Conservation (phyloP, 2,888 invertebrate species). For the Polydesmus complanatus region DNA sequence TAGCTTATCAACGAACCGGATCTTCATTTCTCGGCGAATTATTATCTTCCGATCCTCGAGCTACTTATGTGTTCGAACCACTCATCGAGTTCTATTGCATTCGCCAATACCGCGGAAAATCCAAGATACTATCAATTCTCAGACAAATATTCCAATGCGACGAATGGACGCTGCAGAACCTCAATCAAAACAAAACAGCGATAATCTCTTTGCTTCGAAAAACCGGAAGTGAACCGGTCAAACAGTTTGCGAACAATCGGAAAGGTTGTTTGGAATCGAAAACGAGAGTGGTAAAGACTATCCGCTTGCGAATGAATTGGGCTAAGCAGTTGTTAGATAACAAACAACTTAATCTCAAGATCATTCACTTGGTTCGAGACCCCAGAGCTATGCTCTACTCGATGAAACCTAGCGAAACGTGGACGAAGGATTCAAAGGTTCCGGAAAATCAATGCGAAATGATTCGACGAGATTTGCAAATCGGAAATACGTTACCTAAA, state of each 20-base stretch:
- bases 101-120: neutral
- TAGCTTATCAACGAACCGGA: constrained; percentile 15
- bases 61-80: constrained; percentile 14
- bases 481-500: constrained; percentile 3
- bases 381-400: constrained; percentile 16
- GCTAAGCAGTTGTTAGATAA: constrained; percentile 1
- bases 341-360: constrained; percentile 5
- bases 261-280: neutral
- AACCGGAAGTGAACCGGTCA: neutral
- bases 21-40: constrained; percentile 15
- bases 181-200: neutral
- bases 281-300: constrained; percentile 10
- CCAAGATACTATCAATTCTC: neutral
- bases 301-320: neutral
- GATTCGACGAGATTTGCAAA: neutral
- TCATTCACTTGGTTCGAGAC: constrained; percentile 15
- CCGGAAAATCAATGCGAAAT: constrained; percentile 3
- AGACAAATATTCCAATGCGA: constrained; percentile 8
- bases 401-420: constrained; percentile 1
- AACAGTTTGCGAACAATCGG: neutral
- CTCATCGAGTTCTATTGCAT: neutral
- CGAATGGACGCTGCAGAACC: neutral
- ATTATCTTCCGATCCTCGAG: constrained; percentile 1
- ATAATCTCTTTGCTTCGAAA: neutral
- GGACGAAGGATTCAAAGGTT: neutral